Base-by-base conservation (phyloP, 1,140 invertebrate species). In the Scaptomyza pallida region DNA sequence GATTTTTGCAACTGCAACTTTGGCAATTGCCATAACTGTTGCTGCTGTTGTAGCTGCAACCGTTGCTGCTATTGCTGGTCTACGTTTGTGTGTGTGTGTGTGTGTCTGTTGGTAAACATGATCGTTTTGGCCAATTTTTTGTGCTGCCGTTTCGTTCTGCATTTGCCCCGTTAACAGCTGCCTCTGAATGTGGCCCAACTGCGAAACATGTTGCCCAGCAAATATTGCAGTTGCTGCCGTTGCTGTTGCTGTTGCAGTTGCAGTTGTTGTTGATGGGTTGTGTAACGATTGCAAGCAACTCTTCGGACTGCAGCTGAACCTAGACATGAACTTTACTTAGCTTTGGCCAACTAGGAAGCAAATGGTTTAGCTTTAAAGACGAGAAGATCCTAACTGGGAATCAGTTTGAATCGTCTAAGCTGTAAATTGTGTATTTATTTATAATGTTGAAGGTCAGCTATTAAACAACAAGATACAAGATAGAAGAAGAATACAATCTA, bases 71-170 rank as follows among this genome's bases (percentile, higher is more conserved):
- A 56, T 70, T 26, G 23, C 23, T 26, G 23, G 44, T 68, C 65
- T 76, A 43, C 23, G 5, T 26, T 26, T 26, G 3, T 26, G 23
- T 23, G 23, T 23, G 23, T 26, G 23, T 26, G 23, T 86, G 43
- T 79, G 73, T 85, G 79, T 81, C 78, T 86, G 64, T 71, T n/a
- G n/a, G 86, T 77, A 85, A 85, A 86, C 81, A 85, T 86, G 78
- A 88, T 82, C 54, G 74, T 80, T 81, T 81, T 86, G 82, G 74
- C 81, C 81, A 86, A 86, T 86, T 88, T 86, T 48, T 86, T 55
- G 54, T 67, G 57, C 63, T 85, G 62, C 51, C 60, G 62, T 54
- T 67, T 47, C 33, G 45, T 79, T 69, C 61, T 54, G 77, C 69
- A 50, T 60, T 54, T 57, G 61, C 33, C 21, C 35, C 35, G 33